Evolutionary conservation across 2,113 vertebrate genomes (phyloP).

Genomic region (Clupea harengus): DNA sequence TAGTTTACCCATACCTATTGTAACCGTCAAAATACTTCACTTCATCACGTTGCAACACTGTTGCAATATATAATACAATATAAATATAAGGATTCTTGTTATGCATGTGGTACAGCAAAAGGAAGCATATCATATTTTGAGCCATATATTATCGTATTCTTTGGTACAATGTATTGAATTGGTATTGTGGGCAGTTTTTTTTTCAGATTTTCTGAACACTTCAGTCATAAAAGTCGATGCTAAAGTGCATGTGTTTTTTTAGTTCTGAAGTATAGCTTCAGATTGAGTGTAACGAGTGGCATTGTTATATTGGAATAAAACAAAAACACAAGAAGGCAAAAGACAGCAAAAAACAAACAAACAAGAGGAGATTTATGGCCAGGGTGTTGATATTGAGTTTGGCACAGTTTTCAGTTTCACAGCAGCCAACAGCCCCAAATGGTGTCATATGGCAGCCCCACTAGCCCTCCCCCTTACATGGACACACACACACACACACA

Average conservation of each 20-base stretch:
- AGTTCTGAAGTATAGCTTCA: neutral
- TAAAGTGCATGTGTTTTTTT: neutral
- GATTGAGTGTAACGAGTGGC: neutral
- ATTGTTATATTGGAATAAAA: neutral
- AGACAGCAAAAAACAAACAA: neutral
- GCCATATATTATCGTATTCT: neutral
- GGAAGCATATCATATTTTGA: no score
- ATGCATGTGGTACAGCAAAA: no score
- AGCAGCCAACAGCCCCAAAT: neutral
- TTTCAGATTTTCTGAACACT: neutral
- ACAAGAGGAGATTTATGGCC: neutral
- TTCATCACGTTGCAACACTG: neutral
- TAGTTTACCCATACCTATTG: neutral
- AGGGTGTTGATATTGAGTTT: constrained; percentile 7
- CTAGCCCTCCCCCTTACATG: neutral
- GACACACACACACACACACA: neutral
- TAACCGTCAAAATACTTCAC: neutral
- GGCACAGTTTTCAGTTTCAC: neutral
- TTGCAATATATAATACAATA: neutral
- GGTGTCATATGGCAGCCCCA: neutral
- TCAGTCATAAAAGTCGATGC: neutral
- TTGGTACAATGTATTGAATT: no score
- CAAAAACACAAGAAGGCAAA: neutral
- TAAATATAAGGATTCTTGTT: no score
- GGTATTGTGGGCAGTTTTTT: no score